A percentile compares a stretch with the other conserved stretches of the same genome.
Evolutionary conservation across 2,797 vertebrate species (phyloP).

Genomic region (Coccyzus lansbergi): DNA sequence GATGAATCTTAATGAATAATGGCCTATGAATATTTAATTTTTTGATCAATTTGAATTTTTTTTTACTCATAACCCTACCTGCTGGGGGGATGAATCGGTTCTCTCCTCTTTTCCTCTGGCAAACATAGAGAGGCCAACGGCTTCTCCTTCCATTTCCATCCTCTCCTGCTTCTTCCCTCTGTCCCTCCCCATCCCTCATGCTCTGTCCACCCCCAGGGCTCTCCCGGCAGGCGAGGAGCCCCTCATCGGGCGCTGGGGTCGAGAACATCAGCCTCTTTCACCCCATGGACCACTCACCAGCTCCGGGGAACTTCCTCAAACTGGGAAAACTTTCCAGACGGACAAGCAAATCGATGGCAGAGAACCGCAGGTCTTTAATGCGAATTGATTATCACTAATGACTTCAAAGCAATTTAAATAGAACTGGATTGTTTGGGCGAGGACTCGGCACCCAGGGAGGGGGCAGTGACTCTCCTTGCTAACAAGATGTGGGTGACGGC

Average conservation of each 20-base stretch:
- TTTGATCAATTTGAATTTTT: conserved; percentile 79
- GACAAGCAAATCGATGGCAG: not conserved
- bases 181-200: not conserved
- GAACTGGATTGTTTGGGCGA: not conserved
- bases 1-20: conserved; percentile 88
- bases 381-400: conserved; percentile 12
- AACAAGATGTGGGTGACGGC: rapidly evolving
- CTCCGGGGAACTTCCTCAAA: not conserved
- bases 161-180: not conserved
- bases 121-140: not conserved
- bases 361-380: not conserved
- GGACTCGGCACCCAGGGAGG: not conserved
- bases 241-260: not conserved
- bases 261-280: rapidly evolving
- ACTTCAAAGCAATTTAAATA: conserved; percentile 10
- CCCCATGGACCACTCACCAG: rapidly evolving
- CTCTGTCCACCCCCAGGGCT: not conserved
- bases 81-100: conserved; percentile 65
- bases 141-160: not conserved
- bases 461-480: not conserved
- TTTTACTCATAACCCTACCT: conserved; percentile 70
- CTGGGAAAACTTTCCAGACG: not conserved
- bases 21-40: conserved; percentile 85
- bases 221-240: rapidly evolving
- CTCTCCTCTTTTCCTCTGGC: not conserved